A percentile compares a stretch with the other conserved stretches of the same genome.
Conservation (phyloP, 2,113 vertebrate species). For the Ictalurus furcatus region DNA sequence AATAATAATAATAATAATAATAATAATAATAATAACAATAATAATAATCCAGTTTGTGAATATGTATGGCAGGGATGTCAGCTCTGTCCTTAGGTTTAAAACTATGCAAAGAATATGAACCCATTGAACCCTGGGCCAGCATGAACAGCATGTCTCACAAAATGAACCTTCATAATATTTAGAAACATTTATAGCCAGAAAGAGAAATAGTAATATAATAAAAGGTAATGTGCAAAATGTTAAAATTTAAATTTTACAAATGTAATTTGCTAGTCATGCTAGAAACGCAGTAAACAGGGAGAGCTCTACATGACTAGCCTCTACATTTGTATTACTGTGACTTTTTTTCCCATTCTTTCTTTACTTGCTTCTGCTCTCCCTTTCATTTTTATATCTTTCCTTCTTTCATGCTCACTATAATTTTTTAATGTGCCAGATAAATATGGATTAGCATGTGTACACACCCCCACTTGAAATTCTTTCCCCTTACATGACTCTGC, state of each 20-base stretch:
- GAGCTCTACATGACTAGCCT: background rate
- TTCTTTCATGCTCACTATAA: background rate
- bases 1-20: too few relatives aligned
- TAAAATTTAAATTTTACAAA: background rate
- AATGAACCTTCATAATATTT: background rate
- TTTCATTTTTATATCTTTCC: background rate
- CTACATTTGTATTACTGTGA: background rate
- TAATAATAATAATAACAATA: too few relatives aligned
- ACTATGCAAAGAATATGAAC: background rate
- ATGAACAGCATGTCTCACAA: background rate
- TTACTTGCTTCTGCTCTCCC: background rate
- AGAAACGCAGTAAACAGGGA: background rate
- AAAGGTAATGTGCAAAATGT: background rate
- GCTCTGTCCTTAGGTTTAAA: background rate
- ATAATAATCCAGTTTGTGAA: too few relatives aligned
- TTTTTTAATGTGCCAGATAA: background rate
- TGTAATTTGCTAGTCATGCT: background rate
- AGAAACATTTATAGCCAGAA: background rate
- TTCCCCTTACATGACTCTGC: conserved; percentile 3
- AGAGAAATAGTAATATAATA: background rate
- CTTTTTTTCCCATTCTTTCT: background rate
- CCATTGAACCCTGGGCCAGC: background rate
- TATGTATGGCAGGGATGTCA: too few relatives aligned
- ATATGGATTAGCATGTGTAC: background rate
- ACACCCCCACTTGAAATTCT: background rate